Evolutionary conservation across 1,140 invertebrate genomes (phyloP).

Genomic region (Micrasema minimum): DNA sequence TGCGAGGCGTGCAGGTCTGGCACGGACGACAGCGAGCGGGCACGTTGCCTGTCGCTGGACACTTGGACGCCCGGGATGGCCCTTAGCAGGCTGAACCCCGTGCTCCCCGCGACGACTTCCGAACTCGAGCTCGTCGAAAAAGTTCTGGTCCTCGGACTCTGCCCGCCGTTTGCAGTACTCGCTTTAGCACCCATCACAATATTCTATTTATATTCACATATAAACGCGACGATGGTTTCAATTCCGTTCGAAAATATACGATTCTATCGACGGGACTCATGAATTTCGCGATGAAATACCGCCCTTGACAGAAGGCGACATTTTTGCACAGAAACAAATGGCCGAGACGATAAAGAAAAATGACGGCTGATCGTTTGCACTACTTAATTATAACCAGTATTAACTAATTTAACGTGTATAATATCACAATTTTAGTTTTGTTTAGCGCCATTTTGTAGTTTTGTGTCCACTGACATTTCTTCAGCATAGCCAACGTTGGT

Average conservation of each 20-base stretch:
- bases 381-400: background rate
- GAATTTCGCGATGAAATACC: conserved; percentile 57
- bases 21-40: conserved; percentile 84
- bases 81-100: conserved; percentile 79
- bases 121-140: conserved; percentile 81
- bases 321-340: conserved; percentile 57
- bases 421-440: background rate
- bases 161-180: conserved; percentile 78
- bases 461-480: conserved; percentile 22
- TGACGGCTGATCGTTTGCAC: conserved; percentile 45
- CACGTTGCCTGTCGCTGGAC: conserved; percentile 79
- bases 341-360: conserved; percentile 47
- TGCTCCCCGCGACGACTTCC: conserved; percentile 71
- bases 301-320: conserved; percentile 60
- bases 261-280: conserved; percentile 54
- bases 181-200: conserved; percentile 82
- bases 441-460: conserved; percentile 26
- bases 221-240: conserved; percentile 49
- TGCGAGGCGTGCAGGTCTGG: conserved; percentile 76
- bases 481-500: conserved; percentile 39
- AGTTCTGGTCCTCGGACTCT: conserved; percentile 78
- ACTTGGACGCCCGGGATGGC: conserved; percentile 77
- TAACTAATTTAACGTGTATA: conserved; percentile 22
- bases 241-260: conserved; percentile 47
- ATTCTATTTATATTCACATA: conserved; percentile 36